Evolutionary conservation across 2,888 invertebrate genomes (phyloP), one percentile per base, ranked within the genome.

Genomic region (Microchrysa polita): DNA sequence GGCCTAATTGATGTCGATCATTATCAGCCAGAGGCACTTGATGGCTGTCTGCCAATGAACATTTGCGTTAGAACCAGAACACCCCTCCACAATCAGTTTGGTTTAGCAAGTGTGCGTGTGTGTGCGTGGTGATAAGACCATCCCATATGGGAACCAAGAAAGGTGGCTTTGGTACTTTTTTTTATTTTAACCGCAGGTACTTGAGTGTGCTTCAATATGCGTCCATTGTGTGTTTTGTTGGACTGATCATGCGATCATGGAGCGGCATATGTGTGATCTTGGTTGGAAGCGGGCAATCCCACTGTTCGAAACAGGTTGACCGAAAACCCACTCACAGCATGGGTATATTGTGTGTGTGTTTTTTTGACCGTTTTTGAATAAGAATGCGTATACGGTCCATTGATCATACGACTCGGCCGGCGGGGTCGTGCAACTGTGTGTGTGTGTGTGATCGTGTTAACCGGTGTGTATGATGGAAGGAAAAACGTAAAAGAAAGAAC

Each of bases 401-500:
- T 48, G 27, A 34, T 52, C 52, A 10, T 14, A 5, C 12, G 14
- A 5, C 14, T 5, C 12, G 52, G 52, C 55, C 22, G n/a, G n/a
- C n/a, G n/a, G n/a, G n/a, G n/a, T n/a, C n/a, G n/a, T n/a, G n/a
- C n/a, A n/a, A n/a, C n/a, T n/a, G 10, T 55, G 55, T 2, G 10
- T 2, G 55, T 10, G 55, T 55, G 18, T 16, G 10, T 2, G 55
- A 4, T 16, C 20, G 18, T 16, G 20, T 55, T 55, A 20, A 20
- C 14, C n/a, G n/a, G 5, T 12, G 0, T 12, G 53, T 14, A 7
- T 53, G 16, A 10, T 55, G 10, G 44, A 27, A 60, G 67, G 22
- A 55, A 65, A 48, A 65, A 42, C 42, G 61, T 48, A 67, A 14
- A 16, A 67, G 71, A 77, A n/a, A 69, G 73, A 75, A 76, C 73